A percentile compares a stretch with the other conserved stretches of the same genome.
Conservation (phyloP, 2,888 invertebrate species). For the Drosophila mayaguana region DNA sequence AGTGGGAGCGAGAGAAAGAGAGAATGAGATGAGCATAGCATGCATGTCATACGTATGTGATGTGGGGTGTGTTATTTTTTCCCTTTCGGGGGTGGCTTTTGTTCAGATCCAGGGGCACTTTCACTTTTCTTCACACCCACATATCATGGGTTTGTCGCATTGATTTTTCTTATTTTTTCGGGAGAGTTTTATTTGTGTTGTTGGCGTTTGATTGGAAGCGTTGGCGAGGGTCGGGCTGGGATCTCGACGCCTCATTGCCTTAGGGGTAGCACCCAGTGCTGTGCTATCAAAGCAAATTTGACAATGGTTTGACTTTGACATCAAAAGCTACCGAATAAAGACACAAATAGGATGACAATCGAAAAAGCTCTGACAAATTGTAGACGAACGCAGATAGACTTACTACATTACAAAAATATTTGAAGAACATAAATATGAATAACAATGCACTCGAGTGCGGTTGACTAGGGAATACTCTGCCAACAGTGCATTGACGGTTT, state of each 20-base stretch:
- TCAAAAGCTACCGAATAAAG: constrained; percentile 51
- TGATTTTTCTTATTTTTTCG: constrained; percentile 51
- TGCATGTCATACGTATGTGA: constrained; percentile 31
- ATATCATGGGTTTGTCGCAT: constrained; percentile 63
- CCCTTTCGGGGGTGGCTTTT: constrained; percentile 64
- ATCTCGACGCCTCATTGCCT: constrained; percentile 41
- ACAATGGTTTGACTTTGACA: constrained; percentile 70
- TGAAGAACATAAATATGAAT: not conserved
- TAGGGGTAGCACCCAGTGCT: constrained; percentile 36
- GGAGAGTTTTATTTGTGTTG: constrained; percentile 42
- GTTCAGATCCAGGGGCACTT: constrained; percentile 53
- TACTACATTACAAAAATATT: not conserved
- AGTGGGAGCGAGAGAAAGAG: not conserved
- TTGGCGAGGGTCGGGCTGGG: constrained; percentile 13
- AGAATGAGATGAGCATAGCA: constrained; percentile 26
- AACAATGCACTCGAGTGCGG: not conserved
- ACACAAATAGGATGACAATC: constrained; percentile 51
- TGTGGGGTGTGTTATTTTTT: constrained; percentile 43
- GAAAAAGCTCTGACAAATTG: constrained; percentile 29
- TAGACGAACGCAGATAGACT: constrained; percentile 1
- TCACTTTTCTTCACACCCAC: constrained; percentile 77
- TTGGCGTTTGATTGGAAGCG: constrained; percentile 71
- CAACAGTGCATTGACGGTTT: not conserved
- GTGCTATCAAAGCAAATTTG: constrained; percentile 65
- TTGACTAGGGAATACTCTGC: not conserved